Evolutionary conservation across 2,113 vertebrate species (phyloP).

Genomic region (Trogon melanurus): DNA sequence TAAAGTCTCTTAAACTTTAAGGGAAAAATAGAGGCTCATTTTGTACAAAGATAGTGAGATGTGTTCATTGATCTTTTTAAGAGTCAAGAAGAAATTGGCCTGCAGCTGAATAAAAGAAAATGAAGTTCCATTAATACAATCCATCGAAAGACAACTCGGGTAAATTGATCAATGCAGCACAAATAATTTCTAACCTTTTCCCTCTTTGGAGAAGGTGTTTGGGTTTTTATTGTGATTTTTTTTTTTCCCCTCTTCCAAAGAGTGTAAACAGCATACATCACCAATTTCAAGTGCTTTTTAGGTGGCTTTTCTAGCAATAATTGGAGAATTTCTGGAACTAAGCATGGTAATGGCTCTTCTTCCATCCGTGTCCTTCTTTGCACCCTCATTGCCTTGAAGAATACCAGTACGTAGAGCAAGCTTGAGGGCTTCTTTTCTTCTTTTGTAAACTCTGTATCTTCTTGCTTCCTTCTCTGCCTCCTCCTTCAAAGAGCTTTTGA

Average conservation of each 20-base stretch:
- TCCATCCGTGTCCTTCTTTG: background rate
- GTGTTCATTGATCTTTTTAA: conserved; percentile 83
- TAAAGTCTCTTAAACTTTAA: conserved; percentile 82
- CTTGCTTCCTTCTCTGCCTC: background rate
- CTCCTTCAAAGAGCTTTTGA: background rate
- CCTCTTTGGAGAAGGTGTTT: conserved; percentile 73
- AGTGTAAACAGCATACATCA: conserved; percentile 72
- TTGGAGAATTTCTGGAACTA: conserved; percentile 74
- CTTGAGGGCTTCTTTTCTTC: background rate
- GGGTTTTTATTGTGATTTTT: conserved; percentile 25
- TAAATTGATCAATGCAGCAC: conserved; percentile 82
- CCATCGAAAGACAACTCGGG: conserved; percentile 79
- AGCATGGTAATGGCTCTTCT: conserved; percentile 38
- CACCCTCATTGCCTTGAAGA: conserved; percentile 8
- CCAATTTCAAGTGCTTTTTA: conserved; percentile 75
- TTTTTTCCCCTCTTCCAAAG: conserved; percentile 1
- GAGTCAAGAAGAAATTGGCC: conserved; percentile 79
- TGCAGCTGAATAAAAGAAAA: conserved; percentile 82
- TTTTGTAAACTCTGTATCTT: background rate
- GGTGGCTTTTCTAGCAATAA: conserved; percentile 71
- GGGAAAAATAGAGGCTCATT: conserved; percentile 79
- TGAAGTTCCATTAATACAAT: conserved; percentile 84
- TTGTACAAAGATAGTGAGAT: conserved; percentile 77
- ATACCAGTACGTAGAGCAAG: conserved; percentile 45
- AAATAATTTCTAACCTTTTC: conserved; percentile 83